phyloP scores from a whole-genome alignment of 1,140 invertebrate species.

The Zaprionus tsacasi region DNA sequence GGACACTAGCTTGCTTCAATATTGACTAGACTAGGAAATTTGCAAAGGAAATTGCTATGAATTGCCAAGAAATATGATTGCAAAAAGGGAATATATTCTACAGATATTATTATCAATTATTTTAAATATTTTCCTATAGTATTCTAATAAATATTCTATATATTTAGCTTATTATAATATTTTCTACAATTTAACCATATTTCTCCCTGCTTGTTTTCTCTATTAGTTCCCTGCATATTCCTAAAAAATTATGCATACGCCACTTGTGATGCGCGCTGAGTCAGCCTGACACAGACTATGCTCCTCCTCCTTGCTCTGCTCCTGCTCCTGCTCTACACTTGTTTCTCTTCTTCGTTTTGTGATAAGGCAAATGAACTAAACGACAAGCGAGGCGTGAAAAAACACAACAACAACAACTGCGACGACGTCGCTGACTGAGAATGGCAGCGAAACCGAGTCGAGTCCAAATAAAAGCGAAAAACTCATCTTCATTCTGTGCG shows the following conservation, averaged over 20 bases:
- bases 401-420: conserved; percentile 10
- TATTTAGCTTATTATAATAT: not conserved
- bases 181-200: not conserved
- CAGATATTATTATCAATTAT: not conserved
- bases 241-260: conserved; percentile 18
- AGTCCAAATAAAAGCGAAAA: conserved; percentile 56
- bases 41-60: conserved; percentile 3
- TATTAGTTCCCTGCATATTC: not conserved
- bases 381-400: conserved; percentile 51
- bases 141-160: not conserved
- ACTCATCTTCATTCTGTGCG: conserved; percentile 72
- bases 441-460: not conserved
- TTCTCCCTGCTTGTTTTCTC: not conserved
- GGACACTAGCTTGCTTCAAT: conserved; percentile 11
- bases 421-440: not conserved
- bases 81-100: not conserved
- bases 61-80: not conserved
- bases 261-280: not conserved
- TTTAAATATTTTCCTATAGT: too few species aligned
- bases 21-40: conserved; percentile 11
- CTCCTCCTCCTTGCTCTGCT: not conserved
- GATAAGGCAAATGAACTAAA: conserved; percentile 58
- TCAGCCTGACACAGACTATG: not conserved
- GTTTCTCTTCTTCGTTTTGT: not conserved
- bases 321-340: not conserved